Conservation (phyloP, 2,797 vertebrate species). For the Lagocephalus sceleratus region DNA sequence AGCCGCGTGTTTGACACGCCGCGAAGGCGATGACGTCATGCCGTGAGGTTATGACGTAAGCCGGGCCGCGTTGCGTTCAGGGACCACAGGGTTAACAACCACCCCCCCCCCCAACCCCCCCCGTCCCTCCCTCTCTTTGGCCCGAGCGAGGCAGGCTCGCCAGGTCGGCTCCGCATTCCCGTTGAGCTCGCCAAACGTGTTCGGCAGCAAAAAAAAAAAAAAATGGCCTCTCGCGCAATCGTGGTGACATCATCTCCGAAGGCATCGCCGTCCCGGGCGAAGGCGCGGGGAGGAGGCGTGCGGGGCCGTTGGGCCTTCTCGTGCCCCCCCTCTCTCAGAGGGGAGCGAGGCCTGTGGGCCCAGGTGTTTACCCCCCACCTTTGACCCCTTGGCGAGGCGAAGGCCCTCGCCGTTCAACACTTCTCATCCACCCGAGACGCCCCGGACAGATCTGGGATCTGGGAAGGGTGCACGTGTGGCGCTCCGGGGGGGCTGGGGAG, state of each 20-base stretch:
- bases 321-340: too few relatives aligned
- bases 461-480: not conserved
- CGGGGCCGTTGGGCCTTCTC: too few relatives aligned
- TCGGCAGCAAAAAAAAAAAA: slow-evolving; percentile 30
- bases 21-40: slow-evolving; percentile 44
- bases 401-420: slow-evolving; percentile 55
- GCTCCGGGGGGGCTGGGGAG: slow-evolving; percentile 20
- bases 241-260: slow-evolving; percentile 25
- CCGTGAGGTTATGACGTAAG: slow-evolving; percentile 27
- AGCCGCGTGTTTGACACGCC: slow-evolving; percentile 1
- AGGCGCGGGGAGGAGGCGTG: slow-evolving; percentile 22
- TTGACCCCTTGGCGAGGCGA: slow-evolving; percentile 58
- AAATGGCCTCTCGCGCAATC: slow-evolving; percentile 33
- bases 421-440: too few relatives aligned
- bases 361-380: slow-evolving; percentile 60
- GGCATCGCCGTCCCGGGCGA: slow-evolving; percentile 6
- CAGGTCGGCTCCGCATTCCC: too few relatives aligned
- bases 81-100: slow-evolving; percentile 1
- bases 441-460: too few relatives aligned
- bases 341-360: slow-evolving; percentile 60
- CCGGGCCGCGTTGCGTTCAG: slow-evolving; percentile 25
- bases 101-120: not conserved
- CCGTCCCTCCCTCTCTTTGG: slow-evolving; percentile 9
- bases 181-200: slow-evolving; percentile 67
- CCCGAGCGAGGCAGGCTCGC: too few relatives aligned